Conservation (phyloP, 2,797 vertebrate species). For the Gila robusta region DNA sequence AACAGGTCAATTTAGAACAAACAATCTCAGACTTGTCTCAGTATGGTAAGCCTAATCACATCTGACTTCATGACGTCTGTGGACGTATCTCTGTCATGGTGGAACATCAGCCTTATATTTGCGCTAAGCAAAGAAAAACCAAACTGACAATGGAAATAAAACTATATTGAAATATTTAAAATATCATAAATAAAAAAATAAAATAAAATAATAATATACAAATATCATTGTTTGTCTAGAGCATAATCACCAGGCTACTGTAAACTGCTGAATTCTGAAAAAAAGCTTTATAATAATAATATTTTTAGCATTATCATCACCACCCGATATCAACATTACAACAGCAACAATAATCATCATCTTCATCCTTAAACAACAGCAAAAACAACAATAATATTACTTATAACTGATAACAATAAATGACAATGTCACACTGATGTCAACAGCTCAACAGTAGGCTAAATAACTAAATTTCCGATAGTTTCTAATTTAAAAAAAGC, state of each 20-base stretch:
- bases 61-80: not conserved
- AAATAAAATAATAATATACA: not conserved
- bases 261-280: not conserved
- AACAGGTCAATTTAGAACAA: not conserved
- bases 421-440: not conserved
- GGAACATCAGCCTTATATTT: not conserved
- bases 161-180: not conserved
- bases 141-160: not conserved
- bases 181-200: not conserved
- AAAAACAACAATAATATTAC: not conserved
- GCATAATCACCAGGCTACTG: not conserved
- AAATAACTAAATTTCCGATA: not conserved
- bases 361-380: not conserved
- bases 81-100: slow-evolving; percentile 1
- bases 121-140: not conserved
- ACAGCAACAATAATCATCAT: not conserved
- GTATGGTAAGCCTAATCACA: not conserved
- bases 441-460: not conserved
- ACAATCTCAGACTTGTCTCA: not conserved
- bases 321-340: too few relatives aligned
- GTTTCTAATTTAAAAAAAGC: not conserved
- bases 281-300: not conserved
- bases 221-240: not conserved
- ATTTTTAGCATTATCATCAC: not conserved
- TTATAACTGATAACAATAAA: not conserved